Percentiles rank a stretch among this genome's conserved stretches.
phyloP scores from a whole-genome alignment of 2,888 invertebrate genomes.

The Torymus auratus region DNA sequence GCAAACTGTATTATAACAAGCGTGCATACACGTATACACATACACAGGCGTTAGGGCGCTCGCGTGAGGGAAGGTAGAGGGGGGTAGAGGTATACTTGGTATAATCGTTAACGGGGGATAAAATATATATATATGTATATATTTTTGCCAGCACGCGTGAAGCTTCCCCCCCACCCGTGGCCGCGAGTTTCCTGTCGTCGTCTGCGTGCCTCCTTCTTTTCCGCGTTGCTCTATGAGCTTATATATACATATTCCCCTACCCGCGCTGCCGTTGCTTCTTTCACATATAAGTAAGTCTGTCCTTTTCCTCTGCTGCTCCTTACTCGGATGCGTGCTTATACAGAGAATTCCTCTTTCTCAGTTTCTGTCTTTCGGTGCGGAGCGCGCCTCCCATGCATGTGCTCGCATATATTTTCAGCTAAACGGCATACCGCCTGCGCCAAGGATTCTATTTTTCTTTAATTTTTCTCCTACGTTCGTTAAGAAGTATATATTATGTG shows the following conservation, averaged over 20 bases:
- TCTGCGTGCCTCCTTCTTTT: conserved; percentile 49
- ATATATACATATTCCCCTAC: conserved; percentile 9
- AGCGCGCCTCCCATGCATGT: conserved; percentile 21
- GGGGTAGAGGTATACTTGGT: not conserved
- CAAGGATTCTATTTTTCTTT: conserved; percentile 57
- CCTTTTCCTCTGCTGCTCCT: conserved; percentile 42
- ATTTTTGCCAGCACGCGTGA: conserved; percentile 65
- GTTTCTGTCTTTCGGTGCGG: conserved; percentile 51
- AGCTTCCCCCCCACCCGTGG: conserved; percentile 16
- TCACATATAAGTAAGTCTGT: not conserved
- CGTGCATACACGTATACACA: too few species aligned
- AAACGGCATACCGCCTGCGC: conserved; percentile 2
- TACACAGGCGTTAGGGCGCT: not conserved
- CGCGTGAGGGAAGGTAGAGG: not conserved
- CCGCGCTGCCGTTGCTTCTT: not conserved
- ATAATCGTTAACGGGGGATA: conserved; percentile 37
- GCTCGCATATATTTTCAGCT: conserved; percentile 27
- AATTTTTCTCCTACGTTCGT: conserved; percentile 35
- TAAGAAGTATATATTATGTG: not conserved
- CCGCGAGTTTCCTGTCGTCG: not conserved
- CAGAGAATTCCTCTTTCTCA: conserved; percentile 25
- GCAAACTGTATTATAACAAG: too few species aligned
- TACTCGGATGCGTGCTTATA: conserved; percentile 39
- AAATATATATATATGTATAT: conserved; percentile 50
- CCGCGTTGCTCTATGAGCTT: conserved; percentile 6